phyloP scores from a whole-genome alignment of 1,140 invertebrate genomes.

The Calephelis nemesis region DNA sequence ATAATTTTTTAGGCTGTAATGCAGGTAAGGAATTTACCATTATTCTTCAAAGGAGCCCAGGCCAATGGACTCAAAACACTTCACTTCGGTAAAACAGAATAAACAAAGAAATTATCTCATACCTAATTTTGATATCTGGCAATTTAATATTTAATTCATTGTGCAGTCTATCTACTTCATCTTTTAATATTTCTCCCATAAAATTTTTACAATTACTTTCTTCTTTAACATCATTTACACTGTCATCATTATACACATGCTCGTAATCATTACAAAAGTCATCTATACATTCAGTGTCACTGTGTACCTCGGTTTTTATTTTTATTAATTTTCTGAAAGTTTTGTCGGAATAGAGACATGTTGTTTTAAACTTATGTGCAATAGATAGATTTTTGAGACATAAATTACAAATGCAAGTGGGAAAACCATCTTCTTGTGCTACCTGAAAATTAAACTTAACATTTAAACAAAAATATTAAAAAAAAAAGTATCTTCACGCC shows the following conservation, averaged over 20 bases:
- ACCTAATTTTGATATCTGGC: not conserved
- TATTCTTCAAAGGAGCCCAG: too few species aligned
- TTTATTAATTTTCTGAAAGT: conserved; percentile 27
- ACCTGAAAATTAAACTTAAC: conserved; percentile 37
- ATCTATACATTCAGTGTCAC: conserved; percentile 4
- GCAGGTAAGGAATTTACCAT: too few species aligned
- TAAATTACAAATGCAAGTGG: conserved; percentile 39
- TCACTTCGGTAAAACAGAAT: too few species aligned
- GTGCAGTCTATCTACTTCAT: not conserved
- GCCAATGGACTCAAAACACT: too few species aligned
- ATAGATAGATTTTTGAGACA: conserved; percentile 39
- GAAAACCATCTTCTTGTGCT: conserved; percentile 33
- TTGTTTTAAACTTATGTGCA: conserved; percentile 48
- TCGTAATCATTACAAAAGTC: conserved; percentile 14
- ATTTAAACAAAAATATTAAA: too few species aligned
- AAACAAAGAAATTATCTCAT: not conserved
- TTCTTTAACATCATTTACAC: conserved; percentile 13
- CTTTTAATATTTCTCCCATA: not conserved
- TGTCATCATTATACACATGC: not conserved
- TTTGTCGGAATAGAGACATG: conserved; percentile 38
- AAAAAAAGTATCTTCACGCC: not conserved
- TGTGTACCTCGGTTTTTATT: conserved; percentile 20
- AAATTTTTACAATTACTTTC: not conserved
- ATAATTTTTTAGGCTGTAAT: too few species aligned
- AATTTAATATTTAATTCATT: not conserved